phyloP scores from a whole-genome alignment of 2,113 vertebrate species.

The Empidonax traillii region DNA sequence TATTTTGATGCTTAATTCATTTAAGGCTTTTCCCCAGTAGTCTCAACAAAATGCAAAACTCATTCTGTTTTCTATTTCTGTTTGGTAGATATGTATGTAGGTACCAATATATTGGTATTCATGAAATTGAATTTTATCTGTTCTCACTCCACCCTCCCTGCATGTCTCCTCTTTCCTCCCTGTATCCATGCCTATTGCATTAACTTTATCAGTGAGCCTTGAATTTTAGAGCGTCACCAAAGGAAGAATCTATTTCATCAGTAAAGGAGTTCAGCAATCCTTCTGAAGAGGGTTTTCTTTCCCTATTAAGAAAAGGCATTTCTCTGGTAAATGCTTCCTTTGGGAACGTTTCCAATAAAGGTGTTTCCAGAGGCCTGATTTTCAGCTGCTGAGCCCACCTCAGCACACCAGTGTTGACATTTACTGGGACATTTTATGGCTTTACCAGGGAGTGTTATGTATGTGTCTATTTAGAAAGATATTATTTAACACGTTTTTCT shows the following conservation, averaged over 20 bases:
- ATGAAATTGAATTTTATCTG: not conserved
- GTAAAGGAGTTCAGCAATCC: not conserved
- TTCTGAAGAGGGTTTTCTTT: not conserved
- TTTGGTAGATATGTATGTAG: not conserved
- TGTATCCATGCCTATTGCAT: conserved; percentile 19
- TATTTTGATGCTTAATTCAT: not conserved
- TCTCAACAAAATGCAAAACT: not conserved
- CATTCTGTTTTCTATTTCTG: not conserved
- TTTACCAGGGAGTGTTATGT: not conserved
- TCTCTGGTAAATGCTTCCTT: not conserved
- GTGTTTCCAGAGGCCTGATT: not conserved
- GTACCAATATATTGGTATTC: not conserved
- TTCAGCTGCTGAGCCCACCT: not conserved
- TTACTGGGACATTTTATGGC: not conserved
- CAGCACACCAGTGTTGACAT: not conserved
- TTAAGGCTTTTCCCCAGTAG: not conserved
- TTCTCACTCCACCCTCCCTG: not conserved
- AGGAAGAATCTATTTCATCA: not conserved
- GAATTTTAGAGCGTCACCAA: not conserved
- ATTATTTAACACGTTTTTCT: not conserved
- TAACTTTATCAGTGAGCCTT: conserved; percentile 12
- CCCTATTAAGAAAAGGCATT: not conserved
- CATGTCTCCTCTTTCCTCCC: not conserved
- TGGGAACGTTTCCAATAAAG: not conserved
- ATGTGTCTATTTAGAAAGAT: not conserved